Base-by-base conservation (phyloP, 1,140 invertebrate species). In the Drosophila trapezifrons region DNA sequence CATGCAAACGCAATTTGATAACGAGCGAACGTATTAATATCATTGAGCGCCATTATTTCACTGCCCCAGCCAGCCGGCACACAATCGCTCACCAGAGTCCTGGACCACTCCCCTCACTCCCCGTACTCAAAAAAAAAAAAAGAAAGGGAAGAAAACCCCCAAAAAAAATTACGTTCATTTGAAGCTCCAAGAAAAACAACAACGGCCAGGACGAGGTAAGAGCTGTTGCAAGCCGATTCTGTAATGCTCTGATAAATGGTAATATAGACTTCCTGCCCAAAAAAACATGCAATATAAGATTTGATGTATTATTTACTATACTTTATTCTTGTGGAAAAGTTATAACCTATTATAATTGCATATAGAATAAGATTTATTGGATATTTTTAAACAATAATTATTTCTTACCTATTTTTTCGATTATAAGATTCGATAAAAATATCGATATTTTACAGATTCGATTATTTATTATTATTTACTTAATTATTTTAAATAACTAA, bases 21-120 rank as follows among this genome's bases (percentile, higher is more conserved):
- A 90, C 87, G 87, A 90, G 87, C 89, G 87, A 91, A 90, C 87
- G 80, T 90, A 90, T 90, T 90, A 90, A 90, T 90, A 90, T 89
- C 78, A 90, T 90, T 86, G 84, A 77, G 76, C 80, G 60, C 84
- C 84, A 89, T 89, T 89, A 89, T 78, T 80, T 84, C 79, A 76
- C 55, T 72, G 65, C 42, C 18, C 58, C 51, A 63, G 27, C 43
- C 74, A 52, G 51, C 8, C 32, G 51, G 51, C 58, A 57, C 47
- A 47, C 17, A 59, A 20, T 59, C 35, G 52, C 25, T 29, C 54
- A 52, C n/a, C 45, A 59, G 27, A 29, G 29, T 42, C 17, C 64
- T 40, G 45, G 6, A 35, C 15, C 10, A 32, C 2, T n/a, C 8
- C 9, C 15, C 4, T 38, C 63, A 4, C 20, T 15, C 45, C 9